Evolutionary conservation across 2,888 invertebrate species (phyloP), one percentile per base, ranked within the genome.

Genomic region (Acronicta alni): DNA sequence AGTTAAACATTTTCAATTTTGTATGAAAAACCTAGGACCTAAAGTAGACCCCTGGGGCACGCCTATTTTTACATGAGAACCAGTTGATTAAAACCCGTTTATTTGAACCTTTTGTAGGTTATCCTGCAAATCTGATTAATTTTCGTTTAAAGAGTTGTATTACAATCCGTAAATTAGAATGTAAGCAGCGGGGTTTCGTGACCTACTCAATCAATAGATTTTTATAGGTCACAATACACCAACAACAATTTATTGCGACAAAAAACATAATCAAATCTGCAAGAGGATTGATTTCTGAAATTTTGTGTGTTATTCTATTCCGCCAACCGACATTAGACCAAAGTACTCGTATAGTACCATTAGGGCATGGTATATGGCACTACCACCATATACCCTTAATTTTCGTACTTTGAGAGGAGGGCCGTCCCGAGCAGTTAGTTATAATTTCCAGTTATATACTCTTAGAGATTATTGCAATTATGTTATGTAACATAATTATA

Each of bases 401-500:
- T 10, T 1, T 30, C 30, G 0, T 26, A 26, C 26, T 26, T 10
- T 26, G 10, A 26, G 26, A 26, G 26, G 26, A 8, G 23, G 7
- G 9, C 26, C 10, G 9, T 26, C 26, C 26, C 26, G 1, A 8
- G 26, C 5, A 12, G 3, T 30, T 35, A 14, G 2, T 35, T 35
- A 35, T n/a, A n/a, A 35, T 35, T 35, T 35, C n/a, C n/a, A 6
- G n/a, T 35, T 35, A 1, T 6, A n/a, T n/a, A 35, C 35, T 35
- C 5, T 35, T 35, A 5, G 14, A 35, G n/a, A 35, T n/a, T n/a
- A n/a, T 35, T 35, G n/a, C 35, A n/a, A 35, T n/a, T 35, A n/a
- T n/a, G 35, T 35, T n/a, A n/a, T 35, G 35, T 35, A 35, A 46
- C 15, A 20, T 37, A 20, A 49, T 48, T 48, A 37, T 8, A 16